Evolutionary conservation across 92 coral and sea anemone species (phyloP).

Genomic region (Parazoanthus darwini): DNA sequence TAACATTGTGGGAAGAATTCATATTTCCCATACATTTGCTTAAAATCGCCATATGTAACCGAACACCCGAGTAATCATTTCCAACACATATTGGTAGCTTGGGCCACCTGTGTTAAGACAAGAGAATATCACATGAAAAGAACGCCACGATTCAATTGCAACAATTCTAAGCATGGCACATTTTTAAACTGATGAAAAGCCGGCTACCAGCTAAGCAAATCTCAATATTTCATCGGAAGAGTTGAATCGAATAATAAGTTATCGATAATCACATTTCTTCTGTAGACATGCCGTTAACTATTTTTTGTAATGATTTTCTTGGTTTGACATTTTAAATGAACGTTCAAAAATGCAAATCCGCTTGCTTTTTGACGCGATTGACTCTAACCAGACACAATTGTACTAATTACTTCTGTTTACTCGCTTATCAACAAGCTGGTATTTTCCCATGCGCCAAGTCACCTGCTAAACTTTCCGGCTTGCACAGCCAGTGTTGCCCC

Average conservation of each 20-base stretch:
- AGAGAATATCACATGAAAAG: background rate
- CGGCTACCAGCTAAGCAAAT: background rate
- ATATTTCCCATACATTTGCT: no score
- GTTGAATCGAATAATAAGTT: background rate
- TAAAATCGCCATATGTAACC: no score
- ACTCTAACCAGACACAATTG: slow-evolving; percentile 10
- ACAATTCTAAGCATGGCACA: slow-evolving; percentile 1
- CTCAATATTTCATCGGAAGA: no score
- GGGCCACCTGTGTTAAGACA: no score
- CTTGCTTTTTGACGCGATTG: background rate
- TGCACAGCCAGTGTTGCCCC: background rate
- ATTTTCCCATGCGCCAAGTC: slow-evolving; percentile 18
- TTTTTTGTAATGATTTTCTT: background rate
- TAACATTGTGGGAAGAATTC: no score
- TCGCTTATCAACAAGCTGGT: background rate
- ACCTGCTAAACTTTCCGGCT: background rate
- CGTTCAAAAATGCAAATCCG: background rate
- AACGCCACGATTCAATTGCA: background rate
- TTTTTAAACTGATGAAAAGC: background rate
- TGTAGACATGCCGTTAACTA: background rate
- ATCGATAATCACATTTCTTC: background rate
- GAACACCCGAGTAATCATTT: no score
- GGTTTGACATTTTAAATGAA: background rate
- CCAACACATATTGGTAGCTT: no score
- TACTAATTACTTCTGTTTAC: background rate